Evolutionary conservation across 2,888 invertebrate species (phyloP).

Genomic region (Scaptomyza caliginosa): DNA sequence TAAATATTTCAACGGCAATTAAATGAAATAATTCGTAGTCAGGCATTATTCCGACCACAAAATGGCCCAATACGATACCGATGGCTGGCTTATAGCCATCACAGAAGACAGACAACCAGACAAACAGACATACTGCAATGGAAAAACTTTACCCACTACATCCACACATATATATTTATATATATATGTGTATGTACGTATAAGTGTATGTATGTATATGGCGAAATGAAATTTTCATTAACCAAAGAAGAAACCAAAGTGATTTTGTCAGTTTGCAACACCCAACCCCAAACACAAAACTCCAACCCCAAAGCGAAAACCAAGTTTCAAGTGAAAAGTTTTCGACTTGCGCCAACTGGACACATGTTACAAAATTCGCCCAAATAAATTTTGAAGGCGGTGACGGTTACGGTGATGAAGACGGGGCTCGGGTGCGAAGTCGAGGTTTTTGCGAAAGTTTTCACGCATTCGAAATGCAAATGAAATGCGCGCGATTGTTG

Average conservation of each 20-base stretch:
- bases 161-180: neutral
- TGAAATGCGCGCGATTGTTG: slow-evolving; percentile 76
- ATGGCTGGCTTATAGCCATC: slow-evolving; percentile 37
- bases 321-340: slow-evolving; percentile 70
- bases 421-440: too few relatives aligned
- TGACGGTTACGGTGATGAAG: slow-evolving; percentile 10
- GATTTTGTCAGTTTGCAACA: slow-evolving; percentile 52
- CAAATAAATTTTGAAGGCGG: slow-evolving; percentile 63
- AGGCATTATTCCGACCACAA: slow-evolving; percentile 51
- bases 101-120: slow-evolving; percentile 10
- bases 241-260: slow-evolving; percentile 71
- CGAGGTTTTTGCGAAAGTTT: slow-evolving; percentile 49
- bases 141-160: slow-evolving; percentile 52
- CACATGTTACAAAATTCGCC: slow-evolving; percentile 76
- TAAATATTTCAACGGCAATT: slow-evolving; percentile 78
- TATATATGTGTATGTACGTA: neutral
- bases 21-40: slow-evolving; percentile 68
- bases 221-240: slow-evolving; percentile 72
- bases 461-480: slow-evolving; percentile 73
- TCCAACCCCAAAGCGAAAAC: neutral
- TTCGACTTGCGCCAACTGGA: slow-evolving; percentile 72
- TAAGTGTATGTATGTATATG: slow-evolving; percentile 24
- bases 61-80: slow-evolving; percentile 32
- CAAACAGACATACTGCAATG: slow-evolving; percentile 11
- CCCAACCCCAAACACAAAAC: neutral